Conservation (phyloP, 2,113 vertebrate genomes). For the Nothoprocta pentlandii region DNA sequence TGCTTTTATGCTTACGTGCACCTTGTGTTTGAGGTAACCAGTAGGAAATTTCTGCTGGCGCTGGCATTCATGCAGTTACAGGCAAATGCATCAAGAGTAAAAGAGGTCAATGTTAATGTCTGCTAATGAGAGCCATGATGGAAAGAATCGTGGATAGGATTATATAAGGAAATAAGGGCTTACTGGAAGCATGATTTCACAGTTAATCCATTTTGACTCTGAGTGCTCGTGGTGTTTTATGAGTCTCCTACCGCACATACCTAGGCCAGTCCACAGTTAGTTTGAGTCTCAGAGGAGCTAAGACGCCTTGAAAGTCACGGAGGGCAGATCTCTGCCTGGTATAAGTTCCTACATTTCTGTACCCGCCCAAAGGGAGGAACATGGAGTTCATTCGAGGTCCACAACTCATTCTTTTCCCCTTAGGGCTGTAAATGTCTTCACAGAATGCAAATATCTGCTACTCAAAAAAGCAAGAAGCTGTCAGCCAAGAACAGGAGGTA, state of each 20-base stretch:
- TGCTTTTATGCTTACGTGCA: background rate
- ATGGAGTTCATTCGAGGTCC: background rate
- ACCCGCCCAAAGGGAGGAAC: background rate
- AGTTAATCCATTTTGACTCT: background rate
- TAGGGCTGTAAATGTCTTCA: background rate
- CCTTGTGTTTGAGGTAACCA: rapidly evolving
- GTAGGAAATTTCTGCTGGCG: background rate
- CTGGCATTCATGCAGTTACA: background rate
- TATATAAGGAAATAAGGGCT: background rate
- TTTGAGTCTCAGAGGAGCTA: background rate
- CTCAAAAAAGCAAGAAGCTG: background rate
- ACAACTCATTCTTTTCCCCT: background rate
- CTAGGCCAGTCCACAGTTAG: background rate
- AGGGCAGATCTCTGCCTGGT: background rate
- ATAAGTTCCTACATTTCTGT: background rate
- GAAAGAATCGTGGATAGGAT: background rate
- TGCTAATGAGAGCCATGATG: background rate
- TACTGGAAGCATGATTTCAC: background rate
- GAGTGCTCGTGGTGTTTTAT: background rate
- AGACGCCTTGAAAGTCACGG: background rate
- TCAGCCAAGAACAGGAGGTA: background rate
- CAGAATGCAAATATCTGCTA: background rate
- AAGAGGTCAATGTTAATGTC: background rate
- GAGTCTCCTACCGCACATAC: background rate
- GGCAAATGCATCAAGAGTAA: background rate